A percentile compares a stretch with the other conserved stretches of the same genome.
Conservation (phyloP, 2,797 vertebrate genomes). For the Lophotriccus pileatus region DNA sequence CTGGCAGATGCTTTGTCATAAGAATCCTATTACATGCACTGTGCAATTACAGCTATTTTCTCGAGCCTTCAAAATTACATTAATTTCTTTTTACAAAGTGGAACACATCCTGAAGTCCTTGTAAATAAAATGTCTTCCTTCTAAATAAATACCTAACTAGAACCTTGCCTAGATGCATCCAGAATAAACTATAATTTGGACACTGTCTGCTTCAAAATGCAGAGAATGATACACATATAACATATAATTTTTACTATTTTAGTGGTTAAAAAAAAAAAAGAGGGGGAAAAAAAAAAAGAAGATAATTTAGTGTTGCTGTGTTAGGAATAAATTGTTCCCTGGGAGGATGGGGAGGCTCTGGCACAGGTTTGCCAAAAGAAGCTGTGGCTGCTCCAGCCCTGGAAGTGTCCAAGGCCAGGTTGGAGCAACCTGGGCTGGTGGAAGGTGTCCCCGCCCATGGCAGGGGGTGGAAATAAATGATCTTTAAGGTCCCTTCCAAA, state of each 20-base stretch:
- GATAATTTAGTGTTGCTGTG: background rate
- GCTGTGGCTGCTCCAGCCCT: background rate
- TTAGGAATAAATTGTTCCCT: background rate
- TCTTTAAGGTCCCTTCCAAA: background rate
- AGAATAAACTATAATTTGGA: background rate
- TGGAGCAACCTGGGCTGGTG: background rate
- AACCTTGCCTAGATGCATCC: background rate
- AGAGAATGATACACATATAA: background rate
- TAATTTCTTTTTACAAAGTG: background rate
- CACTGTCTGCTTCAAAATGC: background rate
- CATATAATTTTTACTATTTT: fast-evolving
- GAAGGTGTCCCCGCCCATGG: background rate
- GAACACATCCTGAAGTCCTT: background rate
- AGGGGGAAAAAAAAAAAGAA: background rate
- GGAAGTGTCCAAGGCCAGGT: background rate
- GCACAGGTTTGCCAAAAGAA: background rate
- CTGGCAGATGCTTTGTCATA: background rate
- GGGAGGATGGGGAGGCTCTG: background rate
- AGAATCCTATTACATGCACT: background rate
- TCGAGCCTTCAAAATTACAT: background rate
- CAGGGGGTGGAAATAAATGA: fast-evolving
- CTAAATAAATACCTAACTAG: background rate
- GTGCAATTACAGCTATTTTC: background rate
- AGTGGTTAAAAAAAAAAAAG: too few relatives aligned
- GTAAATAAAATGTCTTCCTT: background rate